These are phyloP conservation scores for Cyanocitta stelleri DNA, from an alignment of 2,113 vertebrate species.

Conservation along the genomic window DNA sequence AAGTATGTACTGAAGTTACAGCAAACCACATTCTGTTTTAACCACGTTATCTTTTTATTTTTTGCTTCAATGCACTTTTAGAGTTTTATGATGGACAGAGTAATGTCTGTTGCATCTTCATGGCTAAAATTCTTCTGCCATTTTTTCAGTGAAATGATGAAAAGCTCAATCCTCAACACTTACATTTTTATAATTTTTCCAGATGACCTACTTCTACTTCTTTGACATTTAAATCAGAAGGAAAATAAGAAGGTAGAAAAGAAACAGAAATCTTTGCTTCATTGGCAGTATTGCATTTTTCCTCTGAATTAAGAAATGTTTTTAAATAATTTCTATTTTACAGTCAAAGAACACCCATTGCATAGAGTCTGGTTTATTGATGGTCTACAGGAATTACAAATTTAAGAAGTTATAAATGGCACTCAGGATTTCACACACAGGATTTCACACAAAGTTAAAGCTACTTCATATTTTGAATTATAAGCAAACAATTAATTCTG, in stretches of 20 bases:
- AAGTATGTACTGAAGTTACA: neutral
- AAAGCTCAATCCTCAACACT: neutral
- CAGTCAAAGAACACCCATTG: neutral
- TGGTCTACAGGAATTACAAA: neutral
- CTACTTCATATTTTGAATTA: neutral
- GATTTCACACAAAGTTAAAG: neutral
- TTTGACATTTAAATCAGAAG: neutral
- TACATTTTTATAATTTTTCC: neutral
- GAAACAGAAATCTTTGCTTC: neutral
- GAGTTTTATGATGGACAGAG: neutral
- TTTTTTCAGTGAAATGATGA: neutral
- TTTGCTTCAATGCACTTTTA: neutral
- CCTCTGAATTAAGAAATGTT: neutral
- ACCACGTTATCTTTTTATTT: rapidly evolving
- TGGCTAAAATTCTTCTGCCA: neutral
- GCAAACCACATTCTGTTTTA: neutral
- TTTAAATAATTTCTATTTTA: neutral
- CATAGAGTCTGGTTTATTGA: neutral
- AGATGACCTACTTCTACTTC: neutral
- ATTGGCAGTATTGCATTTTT: neutral
- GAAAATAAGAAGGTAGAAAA: neutral
- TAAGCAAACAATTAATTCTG: neutral
- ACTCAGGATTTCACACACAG: neutral
- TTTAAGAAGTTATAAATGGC: neutral
- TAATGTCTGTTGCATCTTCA: neutral